Conservation (phyloP, 2,888 invertebrate genomes). For the Drosophila hamatofila region DNA sequence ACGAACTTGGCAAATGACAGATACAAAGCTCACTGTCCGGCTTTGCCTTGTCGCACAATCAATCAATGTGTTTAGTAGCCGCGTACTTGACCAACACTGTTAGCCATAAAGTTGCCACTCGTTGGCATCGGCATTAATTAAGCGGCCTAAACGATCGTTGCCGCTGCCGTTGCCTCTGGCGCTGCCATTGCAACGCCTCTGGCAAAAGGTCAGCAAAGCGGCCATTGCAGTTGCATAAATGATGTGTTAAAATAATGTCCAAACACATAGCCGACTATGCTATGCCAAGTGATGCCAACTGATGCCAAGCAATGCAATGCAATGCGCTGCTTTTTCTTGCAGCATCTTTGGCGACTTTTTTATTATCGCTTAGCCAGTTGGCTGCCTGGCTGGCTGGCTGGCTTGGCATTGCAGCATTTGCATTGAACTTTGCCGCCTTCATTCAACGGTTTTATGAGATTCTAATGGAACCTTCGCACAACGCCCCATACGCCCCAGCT, state of each 20-base stretch:
- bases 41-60: slow-evolving; percentile 52
- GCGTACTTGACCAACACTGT: slow-evolving; percentile 59
- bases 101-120: slow-evolving; percentile 60
- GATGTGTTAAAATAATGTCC: slow-evolving; percentile 68
- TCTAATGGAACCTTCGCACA: slow-evolving; percentile 50
- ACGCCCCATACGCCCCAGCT: background rate
- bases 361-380: slow-evolving; percentile 14
- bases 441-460: slow-evolving; percentile 37
- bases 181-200: slow-evolving; percentile 35
- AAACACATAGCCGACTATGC: slow-evolving; percentile 35
- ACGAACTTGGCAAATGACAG: slow-evolving; percentile 45
- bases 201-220: slow-evolving; percentile 68
- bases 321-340: slow-evolving; percentile 21
- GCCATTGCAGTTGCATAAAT: slow-evolving; percentile 66
- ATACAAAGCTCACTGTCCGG: slow-evolving; percentile 13
- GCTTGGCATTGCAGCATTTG: slow-evolving; percentile 50
- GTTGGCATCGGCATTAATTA: slow-evolving; percentile 68
- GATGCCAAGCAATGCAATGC: background rate
- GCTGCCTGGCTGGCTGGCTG: background rate
- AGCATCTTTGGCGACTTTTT: slow-evolving; percentile 18
- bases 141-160: slow-evolving; percentile 57
- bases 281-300: background rate
- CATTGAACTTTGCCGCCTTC: slow-evolving; percentile 73
- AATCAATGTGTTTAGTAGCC: slow-evolving; percentile 53
- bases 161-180: background rate